These are phyloP conservation scores for Euphydryas editha DNA, from an alignment of 2,888 invertebrate genomes.

Conservation along the genomic window DNA sequence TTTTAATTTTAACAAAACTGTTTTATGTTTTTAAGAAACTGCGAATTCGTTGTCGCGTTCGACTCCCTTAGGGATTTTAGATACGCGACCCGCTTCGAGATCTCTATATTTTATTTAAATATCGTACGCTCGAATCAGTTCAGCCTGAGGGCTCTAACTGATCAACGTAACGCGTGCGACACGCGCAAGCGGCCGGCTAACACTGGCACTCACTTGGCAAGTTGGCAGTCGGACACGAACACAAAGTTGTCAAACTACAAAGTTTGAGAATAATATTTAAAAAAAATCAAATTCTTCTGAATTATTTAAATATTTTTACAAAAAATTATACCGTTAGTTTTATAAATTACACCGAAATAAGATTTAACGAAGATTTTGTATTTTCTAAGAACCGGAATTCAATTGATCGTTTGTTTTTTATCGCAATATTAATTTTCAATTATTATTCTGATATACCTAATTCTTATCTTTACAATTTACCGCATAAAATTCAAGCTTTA, in stretches of 20 bases:
- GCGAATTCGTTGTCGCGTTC: conserved; percentile 46
- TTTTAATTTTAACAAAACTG: neutral
- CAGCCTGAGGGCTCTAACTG: conserved; percentile 69
- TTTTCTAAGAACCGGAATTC: no score
- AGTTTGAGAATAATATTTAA: conserved; percentile 20
- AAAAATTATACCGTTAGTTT: no score
- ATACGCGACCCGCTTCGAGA: conserved; percentile 25
- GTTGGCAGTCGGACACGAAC: no score
- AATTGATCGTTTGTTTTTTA: no score
- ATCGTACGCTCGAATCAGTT: conserved; percentile 53
- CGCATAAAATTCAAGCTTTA: no score
- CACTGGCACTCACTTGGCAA: conserved; percentile 46
- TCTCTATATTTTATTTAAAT: conserved; percentile 22
- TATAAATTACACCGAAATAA: neutral
- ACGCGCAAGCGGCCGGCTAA: conserved; percentile 52
- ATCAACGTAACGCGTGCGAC: conserved; percentile 53
- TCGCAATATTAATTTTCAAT: no score
- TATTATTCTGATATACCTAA: no score
- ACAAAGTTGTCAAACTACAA: neutral
- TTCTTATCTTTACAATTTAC: no score
- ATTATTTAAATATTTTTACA: neutral
- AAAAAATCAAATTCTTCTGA: conserved; percentile 1
- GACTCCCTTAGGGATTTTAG: conserved; percentile 39
- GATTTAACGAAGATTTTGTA: no score
- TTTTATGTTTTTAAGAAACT: neutral